These are phyloP conservation scores for Cardiocondyla obscurior DNA, from an alignment of 1,140 invertebrate genomes.

Conservation along the genomic window DNA sequence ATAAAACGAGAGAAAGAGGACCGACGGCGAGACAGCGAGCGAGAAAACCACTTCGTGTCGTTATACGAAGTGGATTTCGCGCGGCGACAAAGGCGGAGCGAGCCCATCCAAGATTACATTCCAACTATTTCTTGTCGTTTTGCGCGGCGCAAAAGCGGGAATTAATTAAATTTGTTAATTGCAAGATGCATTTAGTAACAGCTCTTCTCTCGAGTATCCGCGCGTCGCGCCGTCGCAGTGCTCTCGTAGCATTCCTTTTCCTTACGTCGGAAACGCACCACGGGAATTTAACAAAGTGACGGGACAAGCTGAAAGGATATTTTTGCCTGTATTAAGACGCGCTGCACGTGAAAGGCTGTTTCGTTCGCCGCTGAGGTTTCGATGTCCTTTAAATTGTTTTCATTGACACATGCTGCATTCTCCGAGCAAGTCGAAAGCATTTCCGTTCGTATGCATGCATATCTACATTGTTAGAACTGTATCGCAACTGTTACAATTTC, in stretches of 20 bases:
- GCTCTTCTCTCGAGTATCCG: constrained; percentile 37
- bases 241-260: constrained; percentile 48
- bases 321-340: constrained; percentile 21
- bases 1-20: neutral
- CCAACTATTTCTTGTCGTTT: constrained; percentile 78
- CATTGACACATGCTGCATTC: neutral
- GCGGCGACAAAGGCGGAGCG: constrained; percentile 43
- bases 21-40: neutral
- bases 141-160: constrained; percentile 71
- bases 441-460: neutral
- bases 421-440: neutral
- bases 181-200: constrained; percentile 79
- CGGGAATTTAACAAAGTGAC: constrained; percentile 57
- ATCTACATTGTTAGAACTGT: neutral
- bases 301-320: constrained; percentile 46
- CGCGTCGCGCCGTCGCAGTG: neutral
- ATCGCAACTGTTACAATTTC: constrained; percentile 21
- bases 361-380: neutral
- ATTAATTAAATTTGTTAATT: constrained; percentile 84
- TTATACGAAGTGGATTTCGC: constrained; percentile 69
- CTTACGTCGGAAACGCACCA: constrained; percentile 18
- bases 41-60: constrained; percentile 55
- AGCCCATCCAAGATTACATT: constrained; percentile 77
- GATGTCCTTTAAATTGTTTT: neutral
- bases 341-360: neutral